phyloP scores from a whole-genome alignment of 2,113 vertebrate species.

The Pseudorhombus dupliciocellatus region DNA sequence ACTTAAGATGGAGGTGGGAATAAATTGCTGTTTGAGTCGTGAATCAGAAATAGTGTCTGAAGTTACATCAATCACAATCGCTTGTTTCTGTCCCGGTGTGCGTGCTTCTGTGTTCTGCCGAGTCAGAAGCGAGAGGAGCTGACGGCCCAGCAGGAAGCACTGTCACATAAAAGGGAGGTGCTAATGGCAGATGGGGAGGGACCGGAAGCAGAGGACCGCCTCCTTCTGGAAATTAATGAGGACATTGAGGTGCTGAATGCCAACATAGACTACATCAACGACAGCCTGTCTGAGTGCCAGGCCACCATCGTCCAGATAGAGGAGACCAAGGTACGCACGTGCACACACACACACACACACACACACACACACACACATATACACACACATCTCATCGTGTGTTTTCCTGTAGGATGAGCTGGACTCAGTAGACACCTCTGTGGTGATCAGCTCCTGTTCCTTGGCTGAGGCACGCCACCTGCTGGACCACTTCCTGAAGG shows the following conservation, averaged over 20 bases:
- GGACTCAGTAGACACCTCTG: slow-evolving; percentile 95
- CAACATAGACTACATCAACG: slow-evolving; percentile 97
- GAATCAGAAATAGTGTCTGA: background rate
- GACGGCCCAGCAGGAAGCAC: slow-evolving; percentile 87
- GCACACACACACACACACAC: background rate
- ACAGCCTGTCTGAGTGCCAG: slow-evolving; percentile 96
- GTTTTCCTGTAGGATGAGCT: slow-evolving; percentile 88
- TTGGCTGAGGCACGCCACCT: slow-evolving; percentile 94
- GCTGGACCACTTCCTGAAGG: slow-evolving; percentile 95
- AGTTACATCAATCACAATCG: background rate
- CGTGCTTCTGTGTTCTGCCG: slow-evolving; percentile 23
- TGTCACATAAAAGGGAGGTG: slow-evolving; percentile 86
- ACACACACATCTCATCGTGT: background rate
- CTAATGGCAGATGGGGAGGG: slow-evolving; percentile 86
- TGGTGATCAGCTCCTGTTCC: slow-evolving; percentile 98
- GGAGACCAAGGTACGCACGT: slow-evolving; percentile 89
- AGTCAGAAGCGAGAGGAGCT: slow-evolving; percentile 97
- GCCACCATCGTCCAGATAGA: slow-evolving; percentile 97
- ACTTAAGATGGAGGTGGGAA: background rate
- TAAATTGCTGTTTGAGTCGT: too few relatives aligned
- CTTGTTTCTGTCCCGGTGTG: background rate
- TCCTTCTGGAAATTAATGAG: slow-evolving; percentile 91
- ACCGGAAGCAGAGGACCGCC: slow-evolving; percentile 86
- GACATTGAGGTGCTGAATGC: slow-evolving; percentile 95
- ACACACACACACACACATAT: slow-evolving; percentile 1